A percentile compares a stretch with the other conserved stretches of the same genome.
Evolutionary conservation across 1,140 invertebrate species (phyloP).

Genomic region (Latrodectus geometricus): DNA sequence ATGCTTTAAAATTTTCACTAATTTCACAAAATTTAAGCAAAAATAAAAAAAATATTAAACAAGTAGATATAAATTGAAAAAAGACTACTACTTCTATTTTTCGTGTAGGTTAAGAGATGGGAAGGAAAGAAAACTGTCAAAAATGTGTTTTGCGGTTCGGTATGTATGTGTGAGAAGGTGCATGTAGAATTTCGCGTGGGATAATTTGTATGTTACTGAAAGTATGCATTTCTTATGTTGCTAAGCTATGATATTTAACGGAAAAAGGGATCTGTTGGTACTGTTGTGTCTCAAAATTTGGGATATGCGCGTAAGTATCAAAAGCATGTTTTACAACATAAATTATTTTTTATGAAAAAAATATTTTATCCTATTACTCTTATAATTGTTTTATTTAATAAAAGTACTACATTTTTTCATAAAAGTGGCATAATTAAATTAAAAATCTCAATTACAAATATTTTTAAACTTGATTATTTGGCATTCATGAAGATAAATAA

Average conservation of each 20-base stretch:
- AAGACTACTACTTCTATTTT: background rate
- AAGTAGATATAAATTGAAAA: background rate
- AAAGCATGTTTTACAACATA: background rate
- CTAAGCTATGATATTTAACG: conserved; percentile 12
- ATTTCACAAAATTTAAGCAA: too few relatives aligned
- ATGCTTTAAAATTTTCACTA: too few relatives aligned
- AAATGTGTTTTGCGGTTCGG: conserved; percentile 38
- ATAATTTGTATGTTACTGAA: conserved; percentile 2
- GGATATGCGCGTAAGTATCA: conserved; percentile 38
- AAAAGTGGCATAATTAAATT: too few relatives aligned
- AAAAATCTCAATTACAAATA: too few relatives aligned
- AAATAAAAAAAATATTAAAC: too few relatives aligned
- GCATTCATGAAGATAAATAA: too few relatives aligned
- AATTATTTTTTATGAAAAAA: background rate
- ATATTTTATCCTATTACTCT: background rate
- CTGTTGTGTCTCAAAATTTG: background rate
- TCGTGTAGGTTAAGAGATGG: background rate
- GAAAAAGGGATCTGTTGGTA: background rate
- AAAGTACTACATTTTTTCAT: background rate
- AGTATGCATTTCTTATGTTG: conserved; percentile 12
- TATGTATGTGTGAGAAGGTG: background rate
- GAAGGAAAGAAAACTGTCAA: conserved; percentile 16
- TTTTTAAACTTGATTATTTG: too few relatives aligned
- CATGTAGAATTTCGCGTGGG: background rate
- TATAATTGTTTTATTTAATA: background rate